A percentile compares a stretch with the other conserved stretches of the same genome.
These are phyloP conservation scores for Porphyrio hochstetteri DNA, from an alignment of 2,113 vertebrate genomes.

Conservation along the genomic window DNA sequence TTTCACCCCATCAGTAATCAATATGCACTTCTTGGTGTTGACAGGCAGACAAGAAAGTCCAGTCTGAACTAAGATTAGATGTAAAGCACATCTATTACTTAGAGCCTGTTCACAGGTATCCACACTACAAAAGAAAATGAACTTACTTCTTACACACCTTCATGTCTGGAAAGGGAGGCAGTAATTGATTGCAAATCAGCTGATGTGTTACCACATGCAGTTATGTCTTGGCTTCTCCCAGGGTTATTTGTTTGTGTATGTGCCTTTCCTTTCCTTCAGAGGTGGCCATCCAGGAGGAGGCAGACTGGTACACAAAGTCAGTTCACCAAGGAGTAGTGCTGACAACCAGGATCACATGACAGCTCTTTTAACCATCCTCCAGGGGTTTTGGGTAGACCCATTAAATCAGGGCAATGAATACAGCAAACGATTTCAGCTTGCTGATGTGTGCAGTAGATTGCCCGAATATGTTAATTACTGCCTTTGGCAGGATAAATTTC, in stretches of 20 bases:
- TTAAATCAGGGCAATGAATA: neutral
- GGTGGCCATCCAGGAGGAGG: neutral
- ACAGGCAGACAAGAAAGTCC: neutral
- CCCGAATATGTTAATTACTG: slow-evolving; percentile 4
- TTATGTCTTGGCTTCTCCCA: neutral
- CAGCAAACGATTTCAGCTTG: neutral
- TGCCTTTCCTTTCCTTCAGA: neutral
- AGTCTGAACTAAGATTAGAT: neutral
- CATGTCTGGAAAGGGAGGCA: neutral
- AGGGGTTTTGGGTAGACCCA: neutral
- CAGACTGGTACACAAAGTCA: neutral
- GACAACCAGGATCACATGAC: neutral
- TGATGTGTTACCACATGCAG: neutral
- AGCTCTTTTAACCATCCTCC: neutral
- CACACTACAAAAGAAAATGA: neutral
- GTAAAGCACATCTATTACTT: neutral
- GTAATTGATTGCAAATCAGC: neutral
- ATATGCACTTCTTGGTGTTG: neutral
- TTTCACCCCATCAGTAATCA: neutral
- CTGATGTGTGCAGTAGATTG: neutral
- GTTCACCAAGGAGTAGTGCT: neutral
- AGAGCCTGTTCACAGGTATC: neutral
- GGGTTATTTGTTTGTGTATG: neutral
- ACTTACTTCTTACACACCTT: neutral
- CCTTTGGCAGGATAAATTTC: slow-evolving; percentile 33